These are phyloP conservation scores for Ornithoptera priamus DNA, from an alignment of 2,888 invertebrate genomes.

Conservation along the genomic window DNA sequence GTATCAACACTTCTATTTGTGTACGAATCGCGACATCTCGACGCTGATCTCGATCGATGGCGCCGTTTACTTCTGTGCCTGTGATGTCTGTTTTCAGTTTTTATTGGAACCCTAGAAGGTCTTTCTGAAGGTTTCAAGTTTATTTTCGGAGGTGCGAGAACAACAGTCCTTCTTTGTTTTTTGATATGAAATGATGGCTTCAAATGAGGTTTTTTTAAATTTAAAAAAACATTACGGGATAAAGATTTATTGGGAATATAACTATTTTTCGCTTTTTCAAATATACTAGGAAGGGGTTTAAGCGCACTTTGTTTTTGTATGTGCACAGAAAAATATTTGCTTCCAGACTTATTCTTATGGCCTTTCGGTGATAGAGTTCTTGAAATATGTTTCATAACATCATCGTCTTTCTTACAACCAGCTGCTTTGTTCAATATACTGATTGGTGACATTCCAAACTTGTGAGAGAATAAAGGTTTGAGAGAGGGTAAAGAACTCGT, in stretches of 20 bases:
- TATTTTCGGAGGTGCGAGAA: conserved; percentile 72
- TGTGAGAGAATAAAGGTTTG: conserved; percentile 70
- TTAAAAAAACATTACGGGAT: conserved; percentile 71
- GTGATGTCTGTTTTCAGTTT: conserved; percentile 72
- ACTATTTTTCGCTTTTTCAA: conserved; percentile 70
- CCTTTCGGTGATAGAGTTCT: conserved; percentile 62
- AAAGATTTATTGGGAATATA: conserved; percentile 72
- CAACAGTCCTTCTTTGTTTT: conserved; percentile 79
- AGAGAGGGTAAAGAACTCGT: conserved; percentile 62
- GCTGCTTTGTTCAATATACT: conserved; percentile 50
- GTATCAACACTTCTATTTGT: conserved; percentile 81
- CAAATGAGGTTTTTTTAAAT: conserved; percentile 67
- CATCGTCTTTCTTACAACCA: conserved; percentile 57
- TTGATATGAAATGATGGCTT: conserved; percentile 72
- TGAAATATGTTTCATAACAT: conserved; percentile 50
- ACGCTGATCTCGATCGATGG: conserved; percentile 72
- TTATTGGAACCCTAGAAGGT: conserved; percentile 66
- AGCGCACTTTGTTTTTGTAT: conserved; percentile 58
- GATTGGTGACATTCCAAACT: conserved; percentile 72
- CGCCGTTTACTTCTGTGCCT: conserved; percentile 72
- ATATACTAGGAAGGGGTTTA: conserved; percentile 62
- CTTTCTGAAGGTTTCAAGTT: conserved; percentile 70
- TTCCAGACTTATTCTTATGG: conserved; percentile 56
- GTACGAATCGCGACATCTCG: conserved; percentile 76
- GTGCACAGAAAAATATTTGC: conserved; percentile 43